Conservation (phyloP, 2,888 invertebrate species). For the Caenorhabditis sp. region DNA sequence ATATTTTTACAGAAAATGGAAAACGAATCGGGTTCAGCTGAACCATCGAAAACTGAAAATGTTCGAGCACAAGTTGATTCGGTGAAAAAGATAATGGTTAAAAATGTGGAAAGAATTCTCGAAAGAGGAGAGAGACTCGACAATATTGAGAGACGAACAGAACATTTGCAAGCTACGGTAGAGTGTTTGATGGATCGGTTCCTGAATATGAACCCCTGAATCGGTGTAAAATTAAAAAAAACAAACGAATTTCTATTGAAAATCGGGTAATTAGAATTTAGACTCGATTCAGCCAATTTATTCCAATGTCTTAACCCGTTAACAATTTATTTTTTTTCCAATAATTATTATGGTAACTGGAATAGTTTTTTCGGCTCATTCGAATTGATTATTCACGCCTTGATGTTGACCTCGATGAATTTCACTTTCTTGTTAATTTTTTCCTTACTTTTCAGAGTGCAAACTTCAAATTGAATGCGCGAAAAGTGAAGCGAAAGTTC, state of each 20-base stretch:
- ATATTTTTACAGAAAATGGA: slow-evolving; percentile 30
- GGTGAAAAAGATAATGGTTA: slow-evolving; percentile 65
- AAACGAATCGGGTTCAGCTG: slow-evolving; percentile 7
- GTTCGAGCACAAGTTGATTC: slow-evolving; percentile 50
- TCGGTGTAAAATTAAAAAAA: too few relatives aligned
- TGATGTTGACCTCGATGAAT: too few relatives aligned
- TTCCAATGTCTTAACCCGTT: too few relatives aligned
- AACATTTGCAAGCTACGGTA: slow-evolving; percentile 55
- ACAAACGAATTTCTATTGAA: too few relatives aligned
- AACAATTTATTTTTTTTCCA: too few relatives aligned
- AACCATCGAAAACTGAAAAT: slow-evolving; percentile 18
- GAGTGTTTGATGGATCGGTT: not conserved
- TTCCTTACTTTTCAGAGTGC: slow-evolving; percentile 24
- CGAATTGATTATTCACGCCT: too few relatives aligned
- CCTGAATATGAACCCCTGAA: too few relatives aligned
- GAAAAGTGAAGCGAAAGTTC: slow-evolving; percentile 60
- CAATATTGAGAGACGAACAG: slow-evolving; percentile 57
- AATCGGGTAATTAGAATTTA: too few relatives aligned
- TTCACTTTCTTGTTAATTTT: too few relatives aligned
- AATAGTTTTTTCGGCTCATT: too few relatives aligned
- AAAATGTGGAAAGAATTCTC: slow-evolving; percentile 64
- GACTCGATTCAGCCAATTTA: too few relatives aligned
- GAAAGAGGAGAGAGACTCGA: slow-evolving; percentile 67
- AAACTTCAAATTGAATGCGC: slow-evolving; percentile 58
- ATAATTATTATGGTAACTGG: too few relatives aligned